Evolutionary conservation across 2,888 invertebrate species (phyloP).

Genomic region (Lasioglossum lativentre): DNA sequence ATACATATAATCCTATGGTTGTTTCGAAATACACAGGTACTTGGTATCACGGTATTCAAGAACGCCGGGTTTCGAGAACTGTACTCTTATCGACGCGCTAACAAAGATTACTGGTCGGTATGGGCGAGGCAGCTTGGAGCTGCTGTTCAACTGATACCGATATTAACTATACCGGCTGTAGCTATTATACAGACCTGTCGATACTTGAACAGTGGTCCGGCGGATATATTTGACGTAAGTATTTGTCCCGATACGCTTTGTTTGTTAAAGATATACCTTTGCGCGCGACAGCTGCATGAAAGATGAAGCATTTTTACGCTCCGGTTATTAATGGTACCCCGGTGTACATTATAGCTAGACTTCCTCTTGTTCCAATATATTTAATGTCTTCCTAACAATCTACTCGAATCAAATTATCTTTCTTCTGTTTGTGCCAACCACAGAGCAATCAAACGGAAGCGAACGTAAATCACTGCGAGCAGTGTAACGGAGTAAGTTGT

Average conservation of each 20-base stretch:
- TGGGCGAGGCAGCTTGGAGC: conserved; percentile 93
- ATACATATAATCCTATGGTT: not conserved
- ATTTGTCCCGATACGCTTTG: not conserved
- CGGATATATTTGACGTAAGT: conserved; percentile 94
- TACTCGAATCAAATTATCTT: conserved; percentile 7
- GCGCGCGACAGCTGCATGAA: not conserved
- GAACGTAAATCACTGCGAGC: conserved; percentile 82
- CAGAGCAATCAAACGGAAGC: conserved; percentile 82
- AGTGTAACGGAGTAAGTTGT: conserved; percentile 83
- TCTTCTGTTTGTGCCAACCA: conserved; percentile 67
- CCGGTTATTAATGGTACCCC: not conserved
- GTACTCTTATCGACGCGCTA: conserved; percentile 88
- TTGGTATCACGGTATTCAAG: conserved; percentile 90
- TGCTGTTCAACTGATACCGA: conserved; percentile 89
- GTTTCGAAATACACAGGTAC: conserved; percentile 83
- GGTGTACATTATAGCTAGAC: not conserved
- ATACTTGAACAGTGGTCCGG: conserved; percentile 93
- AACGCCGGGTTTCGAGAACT: conserved; percentile 89
- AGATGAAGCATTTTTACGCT: not conserved
- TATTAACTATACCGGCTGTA: conserved; percentile 90
- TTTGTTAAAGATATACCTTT: not conserved
- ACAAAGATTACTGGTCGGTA: conserved; percentile 91
- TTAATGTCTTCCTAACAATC: conserved; percentile 8
- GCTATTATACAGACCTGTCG: conserved; percentile 91
- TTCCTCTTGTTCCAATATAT: not conserved